Evolutionary conservation across 2,888 invertebrate species (phyloP).

Genomic region (Ptychoptera albimana): DNA sequence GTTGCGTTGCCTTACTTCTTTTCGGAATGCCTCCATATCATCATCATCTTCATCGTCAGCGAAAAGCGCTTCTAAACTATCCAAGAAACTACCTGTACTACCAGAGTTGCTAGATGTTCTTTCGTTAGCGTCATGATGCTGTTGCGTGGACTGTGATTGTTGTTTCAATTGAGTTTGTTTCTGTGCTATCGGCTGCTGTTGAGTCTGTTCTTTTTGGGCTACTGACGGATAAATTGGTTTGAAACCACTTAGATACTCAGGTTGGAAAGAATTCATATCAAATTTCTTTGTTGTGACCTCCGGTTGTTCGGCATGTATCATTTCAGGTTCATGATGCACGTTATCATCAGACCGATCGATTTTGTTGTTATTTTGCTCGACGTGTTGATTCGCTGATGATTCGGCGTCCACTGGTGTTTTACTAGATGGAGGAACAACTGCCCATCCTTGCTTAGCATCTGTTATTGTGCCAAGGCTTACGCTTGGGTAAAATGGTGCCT

Average conservation of each 20-base stretch:
- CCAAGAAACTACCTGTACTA: no score
- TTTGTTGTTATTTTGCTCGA: slow-evolving; percentile 22
- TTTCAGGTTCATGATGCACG: slow-evolving; percentile 10
- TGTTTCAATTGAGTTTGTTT: no score
- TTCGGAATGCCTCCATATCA: no score
- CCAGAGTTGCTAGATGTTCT: no score
- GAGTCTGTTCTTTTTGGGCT: no score
- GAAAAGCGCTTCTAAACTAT: no score
- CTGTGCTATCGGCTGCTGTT: no score
- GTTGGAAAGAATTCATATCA: slow-evolving; percentile 49
- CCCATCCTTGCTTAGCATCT: slow-evolving; percentile 39
- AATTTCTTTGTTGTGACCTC: slow-evolving; percentile 34
- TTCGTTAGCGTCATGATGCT: no score
- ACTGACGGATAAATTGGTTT: slow-evolving; percentile 44
- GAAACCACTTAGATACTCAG: slow-evolving; percentile 51
- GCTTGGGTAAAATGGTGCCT: slow-evolving; percentile 54
- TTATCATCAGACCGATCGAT: slow-evolving; percentile 27
- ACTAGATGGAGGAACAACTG: slow-evolving; percentile 32
- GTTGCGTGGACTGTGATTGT: no score
- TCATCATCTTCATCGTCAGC: no score
- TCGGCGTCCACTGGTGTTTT: slow-evolving; percentile 3
- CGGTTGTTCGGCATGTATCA: neutral
- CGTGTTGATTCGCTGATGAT: neutral
- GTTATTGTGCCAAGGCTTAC: slow-evolving; percentile 37
- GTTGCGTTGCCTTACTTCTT: no score